These are phyloP conservation scores for Drymodes brunneopygia DNA, from an alignment of 2,113 vertebrate species.

Conservation along the genomic window DNA sequence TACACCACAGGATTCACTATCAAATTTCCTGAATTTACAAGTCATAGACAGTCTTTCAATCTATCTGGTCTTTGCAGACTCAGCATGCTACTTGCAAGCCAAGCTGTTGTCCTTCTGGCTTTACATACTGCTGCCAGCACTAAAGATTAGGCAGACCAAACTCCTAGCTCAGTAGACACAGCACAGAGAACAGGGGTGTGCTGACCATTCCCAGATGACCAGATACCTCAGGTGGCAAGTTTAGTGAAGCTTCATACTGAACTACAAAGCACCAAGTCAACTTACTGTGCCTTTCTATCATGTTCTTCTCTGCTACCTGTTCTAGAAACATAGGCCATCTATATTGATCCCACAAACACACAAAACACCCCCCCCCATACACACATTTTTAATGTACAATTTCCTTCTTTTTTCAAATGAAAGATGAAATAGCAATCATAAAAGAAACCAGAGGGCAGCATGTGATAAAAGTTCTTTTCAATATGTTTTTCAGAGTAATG, in stretches of 20 bases:
- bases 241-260: background rate
- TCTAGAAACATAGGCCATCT: background rate
- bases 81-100: constrained; percentile 26
- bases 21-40: constrained; percentile 29
- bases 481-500: background rate
- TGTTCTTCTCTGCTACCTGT: background rate
- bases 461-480: constrained; percentile 11
- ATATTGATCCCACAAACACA: background rate
- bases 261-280: background rate
- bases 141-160: background rate
- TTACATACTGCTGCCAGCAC: background rate
- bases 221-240: background rate
- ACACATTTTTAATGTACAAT: background rate
- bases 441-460: constrained; percentile 28
- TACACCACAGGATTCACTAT: background rate
- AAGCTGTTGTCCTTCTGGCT: constrained; percentile 46
- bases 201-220: background rate
- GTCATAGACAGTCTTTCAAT: constrained; percentile 17
- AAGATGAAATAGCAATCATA: background rate
- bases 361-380: background rate
- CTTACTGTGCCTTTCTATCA: background rate
- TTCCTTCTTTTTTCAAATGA: background rate
- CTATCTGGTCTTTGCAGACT: constrained; percentile 3
- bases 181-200: background rate
- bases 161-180: background rate